Evolutionary conservation across 2,797 vertebrate genomes (phyloP).

Genomic region (Eurystomus glaucurus): DNA sequence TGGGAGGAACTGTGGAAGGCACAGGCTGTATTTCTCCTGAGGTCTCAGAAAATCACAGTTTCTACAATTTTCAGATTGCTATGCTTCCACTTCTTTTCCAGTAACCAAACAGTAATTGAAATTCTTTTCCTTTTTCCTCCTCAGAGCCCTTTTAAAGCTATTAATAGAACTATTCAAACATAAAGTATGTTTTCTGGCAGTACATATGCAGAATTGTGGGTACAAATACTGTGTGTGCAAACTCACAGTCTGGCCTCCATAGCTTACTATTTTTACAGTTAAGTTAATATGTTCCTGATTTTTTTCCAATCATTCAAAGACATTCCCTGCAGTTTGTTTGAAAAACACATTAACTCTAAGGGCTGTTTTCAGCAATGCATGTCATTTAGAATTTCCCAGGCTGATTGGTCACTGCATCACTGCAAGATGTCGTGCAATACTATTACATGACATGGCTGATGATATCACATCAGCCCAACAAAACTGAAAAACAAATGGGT

Average conservation of each 20-base stretch:
- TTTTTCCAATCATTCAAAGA: neutral
- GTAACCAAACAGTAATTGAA: neutral
- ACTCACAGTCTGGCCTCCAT: neutral
- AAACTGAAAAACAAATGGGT: neutral
- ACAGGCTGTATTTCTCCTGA: neutral
- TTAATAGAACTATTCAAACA: neutral
- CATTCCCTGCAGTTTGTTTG: neutral
- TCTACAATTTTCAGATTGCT: neutral
- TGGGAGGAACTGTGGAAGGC: neutral
- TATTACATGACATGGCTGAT: neutral
- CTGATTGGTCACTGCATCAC: neutral
- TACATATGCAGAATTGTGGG: neutral
- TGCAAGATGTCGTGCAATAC: neutral
- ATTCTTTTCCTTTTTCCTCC: neutral
- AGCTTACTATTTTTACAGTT: neutral
- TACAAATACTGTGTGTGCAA: neutral
- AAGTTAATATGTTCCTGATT: neutral
- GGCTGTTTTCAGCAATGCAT: slow-evolving; percentile 15
- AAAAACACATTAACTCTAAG: slow-evolving; percentile 36
- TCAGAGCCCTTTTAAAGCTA: neutral
- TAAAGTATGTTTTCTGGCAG: neutral
- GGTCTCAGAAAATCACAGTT: neutral
- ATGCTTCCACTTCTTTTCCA: neutral
- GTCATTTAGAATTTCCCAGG: slow-evolving; percentile 40
- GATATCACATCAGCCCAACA: neutral